Percentiles rank a stretch among this genome's conserved stretches.
Conservation (phyloP, 2,888 invertebrate species). For the Graphium colonna region DNA sequence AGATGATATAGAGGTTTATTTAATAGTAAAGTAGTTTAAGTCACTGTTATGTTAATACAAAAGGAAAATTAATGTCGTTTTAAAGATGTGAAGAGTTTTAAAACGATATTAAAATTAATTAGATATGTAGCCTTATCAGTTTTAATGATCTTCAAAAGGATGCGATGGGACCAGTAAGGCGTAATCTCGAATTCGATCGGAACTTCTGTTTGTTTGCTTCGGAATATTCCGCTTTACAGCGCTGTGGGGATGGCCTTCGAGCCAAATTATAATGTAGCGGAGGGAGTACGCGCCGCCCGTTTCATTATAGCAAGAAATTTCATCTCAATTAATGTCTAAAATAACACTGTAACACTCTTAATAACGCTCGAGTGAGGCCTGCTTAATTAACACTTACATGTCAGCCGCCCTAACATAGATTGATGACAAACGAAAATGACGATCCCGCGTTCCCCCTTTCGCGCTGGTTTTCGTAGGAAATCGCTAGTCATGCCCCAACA, state of each 20-base stretch:
- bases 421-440: conserved; percentile 80
- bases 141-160: conserved; percentile 49
- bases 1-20: no score
- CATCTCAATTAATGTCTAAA: conserved; percentile 79
- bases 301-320: conserved; percentile 76
- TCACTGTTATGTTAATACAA: no score
- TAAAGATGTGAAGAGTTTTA: no score
- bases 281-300: conserved; percentile 42
- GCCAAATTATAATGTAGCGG: conserved; percentile 57
- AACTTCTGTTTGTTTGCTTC: conserved; percentile 66
- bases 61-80: no score
- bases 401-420: conserved; percentile 77
- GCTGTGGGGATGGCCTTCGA: conserved; percentile 56
- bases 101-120: neutral
- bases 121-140: conserved; percentile 39
- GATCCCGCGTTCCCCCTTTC: conserved; percentile 62
- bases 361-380: conserved; percentile 77
- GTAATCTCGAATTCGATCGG: conserved; percentile 66
- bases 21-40: no score
- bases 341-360: conserved; percentile 79
- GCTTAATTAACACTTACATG: conserved; percentile 80
- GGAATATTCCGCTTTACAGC: conserved; percentile 51
- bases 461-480: conserved; percentile 59
- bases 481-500: conserved; percentile 65
- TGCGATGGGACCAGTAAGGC: conserved; percentile 61